Evolutionary conservation across 2,797 vertebrate species (phyloP), one percentile per base, ranked within the genome.

Genomic region (Melanotaenia trifasciata): DNA sequence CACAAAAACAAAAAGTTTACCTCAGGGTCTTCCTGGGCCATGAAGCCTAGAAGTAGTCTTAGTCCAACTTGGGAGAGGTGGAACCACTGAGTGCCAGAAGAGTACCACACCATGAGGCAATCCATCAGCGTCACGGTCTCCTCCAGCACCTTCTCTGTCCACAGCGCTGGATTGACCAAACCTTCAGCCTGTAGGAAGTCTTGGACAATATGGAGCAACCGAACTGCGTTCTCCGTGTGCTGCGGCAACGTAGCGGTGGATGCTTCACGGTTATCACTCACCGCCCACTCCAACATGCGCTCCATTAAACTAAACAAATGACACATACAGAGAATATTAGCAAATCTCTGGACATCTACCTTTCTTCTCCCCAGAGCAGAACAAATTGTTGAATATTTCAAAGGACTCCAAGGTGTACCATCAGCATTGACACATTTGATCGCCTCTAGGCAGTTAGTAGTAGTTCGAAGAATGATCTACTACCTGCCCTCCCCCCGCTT

Each of bases 151-250:
- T 96, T 96, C 86, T 97, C 97, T 1, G 96, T 98, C 98, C 98
- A 99, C 77, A 99, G 88, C 1, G 89, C 92, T 12, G 96, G 93
- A 79, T 95, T 98, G 72, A 97, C 93, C 76, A 96, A 87, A 58
- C 97, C 98, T 91, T 99, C 97, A 0, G 97, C 96, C 86, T 98
- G 97, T 47, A 99, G 93, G 81, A 99, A 99, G 89, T 98, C 97
- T 84, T 98, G 97, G 30, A 97, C 94, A 74, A 97, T 89, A 74
- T 98, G 90, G 18, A 97, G 92, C 72, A 99, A 90, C 10, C 94
- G 95, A 70, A 98, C 96, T 0, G 96, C 97, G 67, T 98, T 98
- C 93, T 99, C 97, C 2, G 96, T 96, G 91, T 97, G 95, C 63
- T 95, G 88, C 0, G 96, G 95, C 66, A 97, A 83, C 4, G 91